Base-by-base conservation (phyloP, 2,797 vertebrate species). In the Toxotes lorentzi region DNA sequence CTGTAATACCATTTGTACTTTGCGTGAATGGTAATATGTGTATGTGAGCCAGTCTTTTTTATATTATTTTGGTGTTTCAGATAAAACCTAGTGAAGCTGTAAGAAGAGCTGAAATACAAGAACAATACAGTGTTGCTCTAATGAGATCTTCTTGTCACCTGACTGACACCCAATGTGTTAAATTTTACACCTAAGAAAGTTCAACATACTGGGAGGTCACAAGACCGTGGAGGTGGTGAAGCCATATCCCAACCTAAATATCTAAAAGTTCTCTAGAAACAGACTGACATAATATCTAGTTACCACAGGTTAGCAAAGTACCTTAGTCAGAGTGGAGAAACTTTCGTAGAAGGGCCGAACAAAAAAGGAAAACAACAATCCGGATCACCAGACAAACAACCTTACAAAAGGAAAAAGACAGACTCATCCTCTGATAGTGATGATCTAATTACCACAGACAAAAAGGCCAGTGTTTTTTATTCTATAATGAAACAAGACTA, bases 141-240 rank as follows among this genome's bases (percentile, higher is more conserved):
- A 91, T 87, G 85, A 86, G 77, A 77, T 66, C 47, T 67, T 79
- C n/a, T 48, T 78, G 81, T 88, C 65, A 78, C 69, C 80, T 88
- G 79, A 81, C 67, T 83, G 61, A 82, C 83, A 83, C 62, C 60
- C 61, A 30, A 9, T 30, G 71, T 80, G 64, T 32, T 54, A 53
- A 69, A 67, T 27, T 66, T 64, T 48, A 54, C 61, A 48, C 81
- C 38, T 48, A 3, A 38, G 11, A 56, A 27, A 54, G 41, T 14
- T 41, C 30, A 43, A 35, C 76, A 65, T 54, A 62, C 47, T 65
- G 68, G 57, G 61, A 65, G 51, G 43, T 66, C 72, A 65, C 17
- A 40, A 54, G 40, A 34, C 30, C 45, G 4, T 7, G 2, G 19
- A 45, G 19, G 24, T 45, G 40, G 17, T 30, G 48, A 35, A 27